Evolutionary conservation across 64 coral and sea anemone species (phyloP).

Genomic region (Montipora capricornis): DNA sequence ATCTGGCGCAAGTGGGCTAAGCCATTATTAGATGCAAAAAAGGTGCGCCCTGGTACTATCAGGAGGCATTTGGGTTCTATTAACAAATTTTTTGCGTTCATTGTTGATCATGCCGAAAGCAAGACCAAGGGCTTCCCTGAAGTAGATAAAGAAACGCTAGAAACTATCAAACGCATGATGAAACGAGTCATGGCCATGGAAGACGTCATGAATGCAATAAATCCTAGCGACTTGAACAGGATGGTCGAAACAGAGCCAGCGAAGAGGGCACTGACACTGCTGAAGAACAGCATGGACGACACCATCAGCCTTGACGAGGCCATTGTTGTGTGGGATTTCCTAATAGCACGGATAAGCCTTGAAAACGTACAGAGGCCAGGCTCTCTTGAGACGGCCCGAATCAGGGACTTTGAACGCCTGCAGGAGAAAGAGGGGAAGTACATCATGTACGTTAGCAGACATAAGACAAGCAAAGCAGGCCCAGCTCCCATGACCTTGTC

Average conservation of each 20-base stretch:
- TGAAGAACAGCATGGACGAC: background rate
- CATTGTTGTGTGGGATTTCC: background rate
- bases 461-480: background rate
- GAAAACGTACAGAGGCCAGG: constrained; percentile 16
- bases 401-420: background rate
- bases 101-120: background rate
- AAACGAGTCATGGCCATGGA: background rate
- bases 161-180: background rate
- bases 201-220: background rate
- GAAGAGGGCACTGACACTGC: background rate
- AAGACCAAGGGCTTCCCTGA: background rate
- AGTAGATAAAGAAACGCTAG: no score
- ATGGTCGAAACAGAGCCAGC: constrained; percentile 10
- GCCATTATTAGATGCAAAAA: background rate
- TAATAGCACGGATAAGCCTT: background rate
- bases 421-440: background rate
- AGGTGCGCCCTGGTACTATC: background rate
- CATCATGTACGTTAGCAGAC: background rate
- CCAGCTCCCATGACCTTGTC: background rate
- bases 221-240: background rate
- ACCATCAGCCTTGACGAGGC: background rate
- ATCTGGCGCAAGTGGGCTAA: background rate
- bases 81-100: constrained; percentile 1
- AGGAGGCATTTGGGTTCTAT: background rate
- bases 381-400: background rate